These are phyloP conservation scores for Meloidogyne hapla DNA, from an alignment of 1,140 invertebrate genomes.

Conservation along the genomic window DNA sequence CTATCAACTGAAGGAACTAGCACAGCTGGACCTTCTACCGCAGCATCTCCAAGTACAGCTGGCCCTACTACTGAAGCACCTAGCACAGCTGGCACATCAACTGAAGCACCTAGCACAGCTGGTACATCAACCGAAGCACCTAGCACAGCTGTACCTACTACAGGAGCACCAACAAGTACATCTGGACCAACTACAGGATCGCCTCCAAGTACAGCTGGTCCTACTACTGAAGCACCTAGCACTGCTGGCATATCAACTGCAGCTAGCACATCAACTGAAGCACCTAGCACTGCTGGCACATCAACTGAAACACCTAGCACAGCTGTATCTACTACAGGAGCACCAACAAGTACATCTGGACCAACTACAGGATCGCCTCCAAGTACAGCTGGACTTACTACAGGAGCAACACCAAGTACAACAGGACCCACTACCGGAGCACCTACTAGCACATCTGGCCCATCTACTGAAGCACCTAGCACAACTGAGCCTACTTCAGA, in stretches of 20 bases:
- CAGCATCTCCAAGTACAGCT: no score
- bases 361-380: not conserved
- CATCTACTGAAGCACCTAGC: not conserved
- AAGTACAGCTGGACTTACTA: not conserved
- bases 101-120: no score
- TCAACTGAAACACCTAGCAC: not conserved
- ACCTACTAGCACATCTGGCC: not conserved
- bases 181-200: not conserved
- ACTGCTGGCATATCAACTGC: not conserved
- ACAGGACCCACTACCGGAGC: not conserved
- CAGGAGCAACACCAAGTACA: not conserved
- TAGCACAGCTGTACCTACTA: no score
- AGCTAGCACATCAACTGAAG: no score
- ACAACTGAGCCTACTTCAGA: not conserved
- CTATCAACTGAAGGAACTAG: not conserved
- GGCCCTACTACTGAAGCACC: no score
- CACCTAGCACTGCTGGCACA: not conserved
- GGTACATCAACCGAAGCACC: not conserved
- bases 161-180: no score
- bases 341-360: not conserved
- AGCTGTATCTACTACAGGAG: no score
- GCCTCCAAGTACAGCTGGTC: not conserved
- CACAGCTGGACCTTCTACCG: no score
- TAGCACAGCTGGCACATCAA: no score
- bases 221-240: not conserved